Conservation (phyloP, 2,888 invertebrate species). For the Eudasyphora cyanicolor region DNA sequence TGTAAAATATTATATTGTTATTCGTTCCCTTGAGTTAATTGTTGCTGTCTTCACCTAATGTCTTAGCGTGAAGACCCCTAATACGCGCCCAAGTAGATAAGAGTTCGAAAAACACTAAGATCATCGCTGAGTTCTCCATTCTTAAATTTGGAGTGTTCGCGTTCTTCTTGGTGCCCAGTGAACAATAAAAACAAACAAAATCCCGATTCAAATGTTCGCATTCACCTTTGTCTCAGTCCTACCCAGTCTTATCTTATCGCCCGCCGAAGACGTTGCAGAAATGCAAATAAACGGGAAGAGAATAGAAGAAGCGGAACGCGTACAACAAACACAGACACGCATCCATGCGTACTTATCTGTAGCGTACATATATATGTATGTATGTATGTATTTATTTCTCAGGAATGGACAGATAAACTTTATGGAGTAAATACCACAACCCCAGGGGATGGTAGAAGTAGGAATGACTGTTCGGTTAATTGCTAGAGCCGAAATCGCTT, state of each 20-base stretch:
- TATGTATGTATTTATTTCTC: slow-evolving; percentile 28
- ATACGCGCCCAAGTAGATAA: not conserved
- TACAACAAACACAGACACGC: slow-evolving; percentile 47
- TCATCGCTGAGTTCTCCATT: not conserved
- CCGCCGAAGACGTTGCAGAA: slow-evolving; percentile 43
- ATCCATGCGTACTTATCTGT: not conserved
- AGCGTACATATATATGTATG: not conserved
- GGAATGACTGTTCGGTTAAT: too few species aligned
- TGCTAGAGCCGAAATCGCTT: too few species aligned
- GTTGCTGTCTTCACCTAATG: too few species aligned
- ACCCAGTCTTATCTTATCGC: slow-evolving; percentile 48
- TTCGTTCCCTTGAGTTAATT: too few species aligned
- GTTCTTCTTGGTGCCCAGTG: not conserved
- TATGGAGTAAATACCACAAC: not conserved
- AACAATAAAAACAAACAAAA: not conserved
- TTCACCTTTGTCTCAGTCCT: not conserved
- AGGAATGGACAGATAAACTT: not conserved
- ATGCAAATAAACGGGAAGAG: slow-evolving; percentile 53
- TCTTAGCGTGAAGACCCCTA: too few species aligned
- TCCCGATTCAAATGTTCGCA: not conserved
- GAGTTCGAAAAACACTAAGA: not conserved
- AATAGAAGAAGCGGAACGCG: not conserved
- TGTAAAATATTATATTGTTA: too few species aligned
- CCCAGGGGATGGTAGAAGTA: too few species aligned
- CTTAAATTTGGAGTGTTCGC: not conserved